Conservation (phyloP, 2,888 invertebrate genomes). For the Drosophila falleni region DNA sequence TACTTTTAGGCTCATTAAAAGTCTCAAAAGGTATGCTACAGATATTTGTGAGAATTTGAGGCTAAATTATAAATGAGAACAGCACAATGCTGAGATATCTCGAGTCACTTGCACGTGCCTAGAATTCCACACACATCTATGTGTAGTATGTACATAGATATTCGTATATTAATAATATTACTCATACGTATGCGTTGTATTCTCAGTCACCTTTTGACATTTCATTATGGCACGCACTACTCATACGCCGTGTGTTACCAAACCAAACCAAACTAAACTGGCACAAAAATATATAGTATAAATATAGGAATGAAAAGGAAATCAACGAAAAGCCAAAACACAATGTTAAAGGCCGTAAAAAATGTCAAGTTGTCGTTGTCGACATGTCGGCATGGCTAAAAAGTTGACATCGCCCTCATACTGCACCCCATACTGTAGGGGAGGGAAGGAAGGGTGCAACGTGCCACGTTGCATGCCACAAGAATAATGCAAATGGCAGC, state of each 20-base stretch:
- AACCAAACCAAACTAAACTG: constrained; percentile 51
- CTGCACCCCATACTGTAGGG: neutral
- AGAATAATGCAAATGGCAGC: constrained; percentile 63
- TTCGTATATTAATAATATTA: constrained; percentile 16
- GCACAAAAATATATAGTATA: constrained; percentile 14
- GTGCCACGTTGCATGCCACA: constrained; percentile 55
- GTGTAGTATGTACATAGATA: neutral
- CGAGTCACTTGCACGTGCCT: neutral
- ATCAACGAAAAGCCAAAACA: constrained; percentile 37
- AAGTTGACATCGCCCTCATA: constrained; percentile 41
- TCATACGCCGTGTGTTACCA: constrained; percentile 33
- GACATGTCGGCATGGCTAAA: constrained; percentile 52
- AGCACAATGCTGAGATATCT: neutral
- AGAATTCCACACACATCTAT: neutral
- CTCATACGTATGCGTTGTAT: constrained; percentile 12
- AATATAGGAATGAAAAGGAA: constrained; percentile 13
- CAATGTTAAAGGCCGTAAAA: constrained; percentile 48
- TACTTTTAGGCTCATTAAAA: neutral
- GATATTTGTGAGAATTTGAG: neutral
- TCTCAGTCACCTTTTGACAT: constrained; percentile 63
- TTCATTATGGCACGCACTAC: constrained; percentile 69
- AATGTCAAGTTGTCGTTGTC: constrained; percentile 67
- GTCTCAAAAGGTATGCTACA: neutral
- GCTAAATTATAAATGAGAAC: neutral
- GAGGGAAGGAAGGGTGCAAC: neutral